A percentile compares a stretch with the other conserved stretches of the same genome.
phyloP scores from a whole-genome alignment of 2,888 invertebrate species.

The Sympetrum striolatum region DNA sequence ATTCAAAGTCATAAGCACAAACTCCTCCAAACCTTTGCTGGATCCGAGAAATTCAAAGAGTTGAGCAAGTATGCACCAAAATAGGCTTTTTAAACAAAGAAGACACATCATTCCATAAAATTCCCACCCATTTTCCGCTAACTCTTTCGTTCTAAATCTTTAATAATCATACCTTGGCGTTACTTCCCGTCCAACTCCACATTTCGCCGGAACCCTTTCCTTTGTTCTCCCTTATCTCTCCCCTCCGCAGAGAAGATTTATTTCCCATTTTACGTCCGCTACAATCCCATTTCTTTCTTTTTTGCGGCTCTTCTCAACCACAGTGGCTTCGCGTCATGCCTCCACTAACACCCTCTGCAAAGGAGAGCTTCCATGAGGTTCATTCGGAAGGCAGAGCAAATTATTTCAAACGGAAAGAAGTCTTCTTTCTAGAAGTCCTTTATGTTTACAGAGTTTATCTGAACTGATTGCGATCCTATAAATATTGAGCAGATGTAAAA shows the following conservation, averaged over 20 bases:
- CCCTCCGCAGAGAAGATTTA: not conserved
- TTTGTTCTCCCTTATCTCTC: not conserved
- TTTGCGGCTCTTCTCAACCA: conserved; percentile 6
- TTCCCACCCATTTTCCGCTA: not conserved
- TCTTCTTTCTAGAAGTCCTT: not conserved
- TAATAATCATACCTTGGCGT: not conserved
- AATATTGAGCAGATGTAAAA: too few species aligned
- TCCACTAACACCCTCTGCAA: not conserved
- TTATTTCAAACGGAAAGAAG: not conserved
- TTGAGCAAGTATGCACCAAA: too few species aligned
- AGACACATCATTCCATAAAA: too few species aligned
- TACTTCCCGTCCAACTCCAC: not conserved
- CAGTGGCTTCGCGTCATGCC: not conserved
- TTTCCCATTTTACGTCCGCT: not conserved
- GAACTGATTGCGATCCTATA: too few species aligned
- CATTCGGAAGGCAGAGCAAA: too few species aligned
- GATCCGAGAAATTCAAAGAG: too few species aligned
- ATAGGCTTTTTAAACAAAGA: too few species aligned
- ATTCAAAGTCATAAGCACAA: too few species aligned
- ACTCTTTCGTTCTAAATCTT: not conserved
- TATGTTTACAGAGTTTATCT: too few species aligned
- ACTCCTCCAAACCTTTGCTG: too few species aligned
- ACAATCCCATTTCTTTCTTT: conserved; percentile 12
- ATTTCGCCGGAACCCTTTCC: not conserved
- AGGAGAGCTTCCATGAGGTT: not conserved